phyloP scores from a whole-genome alignment of 1,140 invertebrate species.

The Bombyx mandarina region DNA sequence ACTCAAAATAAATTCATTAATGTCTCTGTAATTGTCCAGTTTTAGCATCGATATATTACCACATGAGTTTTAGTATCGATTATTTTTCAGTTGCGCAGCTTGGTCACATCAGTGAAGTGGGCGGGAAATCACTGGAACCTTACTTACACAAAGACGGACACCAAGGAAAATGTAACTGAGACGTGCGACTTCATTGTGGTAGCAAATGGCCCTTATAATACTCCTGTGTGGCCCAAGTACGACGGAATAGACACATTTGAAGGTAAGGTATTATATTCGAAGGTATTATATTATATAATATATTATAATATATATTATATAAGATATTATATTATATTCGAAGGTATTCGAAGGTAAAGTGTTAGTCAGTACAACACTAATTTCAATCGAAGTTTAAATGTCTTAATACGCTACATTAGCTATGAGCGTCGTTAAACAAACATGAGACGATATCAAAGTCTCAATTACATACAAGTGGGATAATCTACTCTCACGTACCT shows the following conservation, averaged over 20 bases:
- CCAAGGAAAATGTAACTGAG: slow-evolving; percentile 46
- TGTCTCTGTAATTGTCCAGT: no score
- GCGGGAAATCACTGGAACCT: slow-evolving; percentile 71
- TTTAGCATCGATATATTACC: background rate
- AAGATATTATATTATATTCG: background rate
- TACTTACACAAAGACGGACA: slow-evolving; percentile 48
- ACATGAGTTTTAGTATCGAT: background rate
- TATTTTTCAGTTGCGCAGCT: slow-evolving; percentile 61
- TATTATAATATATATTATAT: background rate
- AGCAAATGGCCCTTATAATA: slow-evolving; percentile 85
- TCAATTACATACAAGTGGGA: no score
- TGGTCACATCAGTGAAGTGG: slow-evolving; percentile 72
- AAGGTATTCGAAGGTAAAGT: background rate
- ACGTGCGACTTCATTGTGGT: slow-evolving; percentile 84
- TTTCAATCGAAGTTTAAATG: no score
- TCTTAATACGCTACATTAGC: no score
- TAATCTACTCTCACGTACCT: no score
- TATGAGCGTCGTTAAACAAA: no score
- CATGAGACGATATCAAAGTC: no score
- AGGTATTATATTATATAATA: background rate
- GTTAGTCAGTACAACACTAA: no score
- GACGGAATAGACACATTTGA: slow-evolving; percentile 75
- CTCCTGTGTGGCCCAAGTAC: slow-evolving; percentile 72
- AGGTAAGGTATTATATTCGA: slow-evolving; percentile 54
- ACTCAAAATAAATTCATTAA: no score